phyloP scores from a whole-genome alignment of 2,797 vertebrate species.

The Tolypeutes matacus region DNA sequence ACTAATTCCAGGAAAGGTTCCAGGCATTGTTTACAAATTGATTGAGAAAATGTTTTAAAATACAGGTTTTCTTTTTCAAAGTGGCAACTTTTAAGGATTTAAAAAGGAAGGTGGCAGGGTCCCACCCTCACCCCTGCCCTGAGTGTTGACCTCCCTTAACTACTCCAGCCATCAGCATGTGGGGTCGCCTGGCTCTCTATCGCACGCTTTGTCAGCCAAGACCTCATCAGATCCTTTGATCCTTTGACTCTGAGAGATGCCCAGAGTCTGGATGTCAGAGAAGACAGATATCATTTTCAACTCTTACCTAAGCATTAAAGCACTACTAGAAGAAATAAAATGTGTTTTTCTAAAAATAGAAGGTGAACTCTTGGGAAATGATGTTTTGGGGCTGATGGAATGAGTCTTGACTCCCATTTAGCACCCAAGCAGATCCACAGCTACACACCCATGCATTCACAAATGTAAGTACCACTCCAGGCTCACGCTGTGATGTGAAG shows the following conservation, averaged over 20 bases:
- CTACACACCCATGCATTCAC: background rate
- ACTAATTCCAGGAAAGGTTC: background rate
- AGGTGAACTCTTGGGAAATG: constrained; percentile 60
- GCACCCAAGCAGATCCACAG: background rate
- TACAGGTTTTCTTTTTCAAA: background rate
- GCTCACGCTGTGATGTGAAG: background rate
- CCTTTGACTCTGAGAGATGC: constrained; percentile 9
- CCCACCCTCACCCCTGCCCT: background rate
- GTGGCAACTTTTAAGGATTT: background rate
- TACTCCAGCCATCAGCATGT: background rate
- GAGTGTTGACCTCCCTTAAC: background rate
- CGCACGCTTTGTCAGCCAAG: background rate
- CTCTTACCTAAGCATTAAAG: constrained; percentile 59
- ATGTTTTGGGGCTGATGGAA: constrained; percentile 58
- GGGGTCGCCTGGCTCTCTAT: background rate
- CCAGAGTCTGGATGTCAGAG: constrained; percentile 41
- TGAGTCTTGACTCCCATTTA: constrained; percentile 61
- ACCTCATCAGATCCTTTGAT: constrained; percentile 13
- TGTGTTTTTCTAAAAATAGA: constrained; percentile 55
- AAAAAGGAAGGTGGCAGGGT: background rate
- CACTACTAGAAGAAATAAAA: constrained; percentile 66
- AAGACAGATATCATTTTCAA: constrained; percentile 64
- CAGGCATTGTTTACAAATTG: background rate
- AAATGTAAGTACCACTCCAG: background rate
- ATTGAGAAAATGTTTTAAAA: background rate